Evolutionary conservation across 1,140 invertebrate genomes (phyloP).

Genomic region (Sarcophaga bullata): DNA sequence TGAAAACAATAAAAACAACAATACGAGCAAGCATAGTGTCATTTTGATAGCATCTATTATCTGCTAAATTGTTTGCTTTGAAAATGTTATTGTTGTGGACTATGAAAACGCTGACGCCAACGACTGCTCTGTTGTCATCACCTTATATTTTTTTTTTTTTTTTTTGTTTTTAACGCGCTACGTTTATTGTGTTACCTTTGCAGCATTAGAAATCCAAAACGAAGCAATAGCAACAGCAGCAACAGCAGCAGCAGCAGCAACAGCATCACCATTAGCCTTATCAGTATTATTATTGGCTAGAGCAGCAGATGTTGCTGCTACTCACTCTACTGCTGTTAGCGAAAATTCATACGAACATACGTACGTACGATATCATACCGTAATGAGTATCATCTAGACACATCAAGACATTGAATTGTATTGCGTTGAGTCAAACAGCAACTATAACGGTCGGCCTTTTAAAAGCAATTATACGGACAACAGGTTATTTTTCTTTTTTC

Average conservation of each 20-base stretch:
- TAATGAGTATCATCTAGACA: neutral
- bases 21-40: neutral
- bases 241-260: neutral
- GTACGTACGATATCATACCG: neutral
- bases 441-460: too few species aligned
- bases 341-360: neutral
- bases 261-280: neutral
- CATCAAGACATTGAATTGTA: neutral
- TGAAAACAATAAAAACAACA: neutral
- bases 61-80: slow-evolving; percentile 35
- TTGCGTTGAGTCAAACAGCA: slow-evolving; percentile 41
- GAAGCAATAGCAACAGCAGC: neutral
- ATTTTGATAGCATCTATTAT: slow-evolving; percentile 36
- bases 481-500: slow-evolving; percentile 41
- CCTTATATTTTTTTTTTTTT: neutral
- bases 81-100: slow-evolving; percentile 32
- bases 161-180: neutral
- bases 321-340: neutral
- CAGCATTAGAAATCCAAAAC: neutral
- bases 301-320: slow-evolving; percentile 26
- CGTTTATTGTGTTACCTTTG: neutral
- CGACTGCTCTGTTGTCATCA: neutral
- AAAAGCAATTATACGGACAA: slow-evolving; percentile 37
- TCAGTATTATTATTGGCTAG: neutral
- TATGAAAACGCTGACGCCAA: neutral